Percentiles rank a stretch among this genome's conserved stretches.
Conservation (phyloP, 64 coral and sea anemone species). For the Platygyra sinensis region DNA sequence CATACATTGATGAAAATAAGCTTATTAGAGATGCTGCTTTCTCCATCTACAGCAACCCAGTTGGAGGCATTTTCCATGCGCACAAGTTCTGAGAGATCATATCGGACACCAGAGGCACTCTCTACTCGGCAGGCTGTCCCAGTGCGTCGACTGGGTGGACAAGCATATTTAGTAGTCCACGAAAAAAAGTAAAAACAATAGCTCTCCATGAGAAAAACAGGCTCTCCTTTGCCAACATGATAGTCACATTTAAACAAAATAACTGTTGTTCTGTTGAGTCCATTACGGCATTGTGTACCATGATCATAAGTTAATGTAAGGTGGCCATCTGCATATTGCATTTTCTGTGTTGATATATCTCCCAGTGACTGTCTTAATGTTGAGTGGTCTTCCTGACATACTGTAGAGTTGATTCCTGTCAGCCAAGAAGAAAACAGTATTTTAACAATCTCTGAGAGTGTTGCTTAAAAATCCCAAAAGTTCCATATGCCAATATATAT, state of each 20-base stretch:
- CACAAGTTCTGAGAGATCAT: slow-evolving; percentile 83
- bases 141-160: slow-evolving; percentile 79
- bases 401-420: slow-evolving; percentile 54
- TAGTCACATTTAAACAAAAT: slow-evolving; percentile 74
- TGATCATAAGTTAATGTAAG: slow-evolving; percentile 62
- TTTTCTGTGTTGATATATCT: slow-evolving; percentile 37
- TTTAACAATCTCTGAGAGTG: too few relatives aligned
- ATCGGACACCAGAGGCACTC: slow-evolving; percentile 49
- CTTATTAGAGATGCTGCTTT: slow-evolving; percentile 60
- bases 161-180: slow-evolving; percentile 86
- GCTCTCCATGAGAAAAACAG: slow-evolving; percentile 63
- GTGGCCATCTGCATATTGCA: slow-evolving; percentile 73
- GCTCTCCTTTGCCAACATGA: slow-evolving; percentile 36
- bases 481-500: too few relatives aligned
- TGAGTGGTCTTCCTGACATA: slow-evolving; percentile 64
- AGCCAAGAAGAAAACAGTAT: neutral
- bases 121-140: slow-evolving; percentile 71
- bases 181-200: slow-evolving; percentile 87
- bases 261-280: slow-evolving; percentile 64
- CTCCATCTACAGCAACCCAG: slow-evolving; percentile 88
- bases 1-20: slow-evolving; percentile 83
- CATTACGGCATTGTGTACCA: slow-evolving; percentile 57
- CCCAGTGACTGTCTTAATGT: slow-evolving; percentile 43
- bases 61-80: slow-evolving; percentile 48
- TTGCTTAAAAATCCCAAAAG: too few relatives aligned